A percentile compares a stretch with the other conserved stretches of the same genome.
These are phyloP conservation scores for Lottia gigantea DNA, from an alignment of 2,888 invertebrate species.

Conservation along the genomic window DNA sequence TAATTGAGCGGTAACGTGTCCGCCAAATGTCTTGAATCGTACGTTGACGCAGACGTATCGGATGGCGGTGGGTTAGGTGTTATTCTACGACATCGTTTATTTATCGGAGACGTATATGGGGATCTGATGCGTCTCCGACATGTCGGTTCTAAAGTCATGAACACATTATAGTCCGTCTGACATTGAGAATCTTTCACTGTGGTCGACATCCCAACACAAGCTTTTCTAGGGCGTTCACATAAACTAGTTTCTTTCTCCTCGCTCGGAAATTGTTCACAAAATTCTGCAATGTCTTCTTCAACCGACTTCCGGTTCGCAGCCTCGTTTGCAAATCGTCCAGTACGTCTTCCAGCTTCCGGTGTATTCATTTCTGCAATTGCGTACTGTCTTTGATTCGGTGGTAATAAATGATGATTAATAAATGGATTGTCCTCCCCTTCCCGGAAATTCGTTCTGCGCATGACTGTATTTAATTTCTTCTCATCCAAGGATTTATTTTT, in stretches of 20 bases:
- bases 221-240: neutral
- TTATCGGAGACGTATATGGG: neutral
- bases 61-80: neutral
- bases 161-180: constrained; percentile 1
- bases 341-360: neutral
- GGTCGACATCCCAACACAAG: neutral
- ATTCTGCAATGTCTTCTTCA: constrained; percentile 7
- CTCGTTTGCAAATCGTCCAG: neutral
- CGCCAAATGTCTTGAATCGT: neutral
- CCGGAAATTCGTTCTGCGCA: neutral
- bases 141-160: constrained; percentile 3
- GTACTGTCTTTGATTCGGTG: constrained; percentile 13
- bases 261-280: constrained; percentile 11
- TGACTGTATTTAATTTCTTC: constrained; percentile 23
- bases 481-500: constrained; percentile 34
- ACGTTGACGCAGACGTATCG: neutral
- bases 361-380: constrained; percentile 14
- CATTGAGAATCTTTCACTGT: constrained; percentile 2
- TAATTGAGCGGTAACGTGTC: neutral
- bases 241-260: constrained; percentile 8
- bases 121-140: constrained; percentile 2
- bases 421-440: neutral
- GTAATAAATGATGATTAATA: neutral
- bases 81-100: neutral
- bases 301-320: neutral